Evolutionary conservation across 2,113 vertebrate species (phyloP), one percentile per base, ranked within the genome.

Genomic region (Zapornia atra): DNA sequence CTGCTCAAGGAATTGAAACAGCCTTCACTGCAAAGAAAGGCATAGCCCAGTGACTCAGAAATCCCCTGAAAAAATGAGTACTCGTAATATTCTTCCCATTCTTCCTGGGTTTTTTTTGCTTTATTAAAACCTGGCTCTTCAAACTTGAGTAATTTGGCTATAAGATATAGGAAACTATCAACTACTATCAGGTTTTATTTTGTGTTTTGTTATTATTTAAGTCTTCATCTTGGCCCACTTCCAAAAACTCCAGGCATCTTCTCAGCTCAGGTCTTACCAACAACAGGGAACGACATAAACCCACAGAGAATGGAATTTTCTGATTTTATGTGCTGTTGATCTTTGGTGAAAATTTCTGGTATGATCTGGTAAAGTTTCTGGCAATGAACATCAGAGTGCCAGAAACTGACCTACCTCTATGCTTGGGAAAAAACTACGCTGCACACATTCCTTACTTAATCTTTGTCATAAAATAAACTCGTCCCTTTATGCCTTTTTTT

Each of bases 381-480:
- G 26, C 72, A 54, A 65, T 84, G 28, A 82, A 19, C 17, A 46
- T 84, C 51, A 56, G 26, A 44, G 54, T 36, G 54, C 36, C 72
- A 88, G 61, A 84, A 82, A 40, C 11, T 48, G 38, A 79, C 57
- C 53, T 85, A 75, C 22, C 42, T 79, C 82, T 57, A n/a, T 0
- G 9, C 68, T 34, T 33, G 22, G 21, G 11, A 57, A 79, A 88
- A 59, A 48, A 21, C 17, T 79, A 56, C 85, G 34, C 50, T 85
- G 28, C 44, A 61, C 2, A 0, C 50, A 82, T 90, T 83, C 63
- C 59, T 72, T 40, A 78, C 7, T 65, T 69, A 15, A 8, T 19
- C 56, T 87, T 60, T 40, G 54, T 77, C 88, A 92, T 80, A 86
- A 90, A 94, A 93, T 65, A 77, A 73, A 65, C 79, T 84, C 11